A percentile compares a stretch with the other conserved stretches of the same genome.
Conservation (phyloP, 2,797 vertebrate species). For the Nannoperca obscura region DNA sequence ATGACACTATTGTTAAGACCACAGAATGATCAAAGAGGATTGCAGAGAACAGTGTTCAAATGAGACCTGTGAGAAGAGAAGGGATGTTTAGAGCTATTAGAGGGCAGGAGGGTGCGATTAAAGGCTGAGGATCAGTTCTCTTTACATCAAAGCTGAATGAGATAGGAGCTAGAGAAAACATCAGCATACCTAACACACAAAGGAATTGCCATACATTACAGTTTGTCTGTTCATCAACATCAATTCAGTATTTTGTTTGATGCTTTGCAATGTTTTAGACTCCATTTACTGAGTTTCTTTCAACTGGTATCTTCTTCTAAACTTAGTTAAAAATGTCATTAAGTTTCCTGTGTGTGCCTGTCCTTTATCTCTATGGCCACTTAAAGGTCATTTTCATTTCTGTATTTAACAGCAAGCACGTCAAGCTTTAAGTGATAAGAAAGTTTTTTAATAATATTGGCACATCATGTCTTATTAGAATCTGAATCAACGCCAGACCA, state of each 20-base stretch:
- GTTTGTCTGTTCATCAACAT: slow-evolving; percentile 10
- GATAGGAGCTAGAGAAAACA: neutral
- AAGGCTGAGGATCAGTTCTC: neutral
- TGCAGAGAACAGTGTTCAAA: neutral
- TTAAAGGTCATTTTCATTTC: slow-evolving; percentile 20
- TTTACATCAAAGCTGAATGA: slow-evolving; percentile 28
- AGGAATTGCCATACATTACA: neutral
- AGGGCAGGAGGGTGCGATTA: slow-evolving; percentile 8
- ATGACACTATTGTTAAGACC: neutral
- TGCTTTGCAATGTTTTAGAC: neutral
- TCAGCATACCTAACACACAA: neutral
- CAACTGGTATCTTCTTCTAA: neutral
- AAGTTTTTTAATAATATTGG: slow-evolving; percentile 27
- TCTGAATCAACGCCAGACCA: slow-evolving; percentile 27
- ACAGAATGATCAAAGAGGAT: neutral
- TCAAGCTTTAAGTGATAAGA: slow-evolving; percentile 14
- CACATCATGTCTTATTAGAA: slow-evolving; percentile 11
- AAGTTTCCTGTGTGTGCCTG: neutral
- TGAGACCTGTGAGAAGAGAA: neutral
- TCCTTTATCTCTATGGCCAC: neutral
- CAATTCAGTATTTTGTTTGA: slow-evolving; percentile 8
- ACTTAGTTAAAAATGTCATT: neutral
- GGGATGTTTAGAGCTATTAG: neutral
- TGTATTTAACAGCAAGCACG: slow-evolving; percentile 3
- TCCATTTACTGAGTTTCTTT: neutral